Base-by-base conservation (phyloP, 2,113 vertebrate species). In the Cromileptes altivelis region DNA sequence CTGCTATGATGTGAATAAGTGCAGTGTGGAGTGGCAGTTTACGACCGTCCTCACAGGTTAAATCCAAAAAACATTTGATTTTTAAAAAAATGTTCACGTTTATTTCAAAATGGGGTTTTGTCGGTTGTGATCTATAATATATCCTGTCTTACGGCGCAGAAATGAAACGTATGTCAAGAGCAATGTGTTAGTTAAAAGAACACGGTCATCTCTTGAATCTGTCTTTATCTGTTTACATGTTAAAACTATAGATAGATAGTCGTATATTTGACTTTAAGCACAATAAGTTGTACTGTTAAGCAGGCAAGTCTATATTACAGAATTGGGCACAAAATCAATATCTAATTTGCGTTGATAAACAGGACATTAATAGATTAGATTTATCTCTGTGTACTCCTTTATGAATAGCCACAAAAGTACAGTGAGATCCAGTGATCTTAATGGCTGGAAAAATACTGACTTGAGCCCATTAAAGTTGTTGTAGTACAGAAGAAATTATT, bases 1-100 rank as follows among this genome's bases (percentile, higher is more conserved):
- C 85, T 89, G 90, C 88, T 92, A 64, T 77, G 67, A 63, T 67
- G 27, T 71, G 53, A 82, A 77, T 67, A 70, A 64, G 61, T 75
- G n/a, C 57, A 83, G 71, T 81, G 78, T 53, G 64, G 69, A 76
- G 67, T 72, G 72, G 70, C 64, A 82, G 58, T 67, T 73, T n/a
- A 73, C 70, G 56, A 63, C 73, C 18, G 40, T 76, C 64, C 61
- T 76, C 79, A 47, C 18, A 23, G 27, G 37, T 67, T 57, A 3
- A 75, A 70, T 25, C 56, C 10, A 52, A 33, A 65, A 67, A 58
- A 42, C 23, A 12, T 55, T 52, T 21, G 25, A 45, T 40, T 30
- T 6, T 71, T 33, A 27, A 11, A 71, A 53, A 33, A 33, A 42
- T 69, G n/a, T 49, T 78, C 19, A 62, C 56, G 23, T 71, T 64